These are phyloP conservation scores for Pimpla rufipes DNA, from an alignment of 2,888 invertebrate genomes.

Conservation along the genomic window DNA sequence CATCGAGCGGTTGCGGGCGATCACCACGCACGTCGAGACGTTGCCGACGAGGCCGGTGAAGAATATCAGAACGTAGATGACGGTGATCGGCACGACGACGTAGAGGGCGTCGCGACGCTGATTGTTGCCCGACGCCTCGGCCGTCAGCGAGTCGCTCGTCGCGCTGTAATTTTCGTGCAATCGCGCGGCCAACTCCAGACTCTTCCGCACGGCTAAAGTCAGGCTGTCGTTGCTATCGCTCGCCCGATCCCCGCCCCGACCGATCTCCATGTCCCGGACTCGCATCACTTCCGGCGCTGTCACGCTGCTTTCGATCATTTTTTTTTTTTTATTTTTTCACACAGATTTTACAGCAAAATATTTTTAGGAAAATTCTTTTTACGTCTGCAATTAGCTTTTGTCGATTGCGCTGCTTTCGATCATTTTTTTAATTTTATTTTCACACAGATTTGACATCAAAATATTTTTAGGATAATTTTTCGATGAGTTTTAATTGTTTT, in stretches of 20 bases:
- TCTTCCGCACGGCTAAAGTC: conserved; percentile 35
- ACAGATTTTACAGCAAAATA: no score
- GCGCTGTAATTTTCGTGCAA: conserved; percentile 65
- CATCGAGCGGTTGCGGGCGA: conserved; percentile 92
- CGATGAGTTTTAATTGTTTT: no score
- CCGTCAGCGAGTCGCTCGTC: conserved; percentile 53
- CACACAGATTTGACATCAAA: no score
- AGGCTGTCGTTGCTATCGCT: conserved; percentile 61
- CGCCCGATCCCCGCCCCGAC: conserved; percentile 57
- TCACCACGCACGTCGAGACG: conserved; percentile 92
- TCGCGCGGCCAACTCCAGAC: conserved; percentile 11
- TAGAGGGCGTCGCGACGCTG: conserved; percentile 87
- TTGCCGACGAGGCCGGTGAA: conserved; percentile 92
- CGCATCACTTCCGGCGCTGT: conserved; percentile 31
- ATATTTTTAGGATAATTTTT: no score
- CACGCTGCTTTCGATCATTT: conserved; percentile 41
- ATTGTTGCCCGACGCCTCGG: conserved; percentile 46
- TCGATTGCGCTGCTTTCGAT: no score
- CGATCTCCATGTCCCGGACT: conserved; percentile 30
- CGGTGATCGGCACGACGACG: conserved; percentile 89
- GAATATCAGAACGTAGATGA: conserved; percentile 90
- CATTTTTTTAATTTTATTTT: no score
- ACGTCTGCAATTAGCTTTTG: no score
- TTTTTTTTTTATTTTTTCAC: no score
- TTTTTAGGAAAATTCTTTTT: no score